Evolutionary conservation across 2,113 vertebrate genomes (phyloP).

Genomic region (Brienomyrus brachyistius): DNA sequence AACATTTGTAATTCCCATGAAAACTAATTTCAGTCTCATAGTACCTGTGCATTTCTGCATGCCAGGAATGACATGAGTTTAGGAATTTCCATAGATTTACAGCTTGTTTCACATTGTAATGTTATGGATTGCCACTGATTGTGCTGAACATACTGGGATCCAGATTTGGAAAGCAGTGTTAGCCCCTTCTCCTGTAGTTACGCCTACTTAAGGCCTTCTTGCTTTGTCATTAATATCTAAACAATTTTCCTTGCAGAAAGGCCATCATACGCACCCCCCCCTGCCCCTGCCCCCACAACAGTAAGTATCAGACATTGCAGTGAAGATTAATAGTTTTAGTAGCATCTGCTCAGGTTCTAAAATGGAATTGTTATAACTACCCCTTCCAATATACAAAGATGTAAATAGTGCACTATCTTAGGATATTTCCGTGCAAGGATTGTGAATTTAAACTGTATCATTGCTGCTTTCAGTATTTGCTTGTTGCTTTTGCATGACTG

Average conservation of each 20-base stretch:
- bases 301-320: constrained; percentile 69
- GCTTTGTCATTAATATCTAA: constrained; percentile 4
- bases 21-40: background rate
- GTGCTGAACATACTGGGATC: background rate
- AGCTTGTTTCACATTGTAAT: background rate
- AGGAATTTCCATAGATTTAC: background rate
- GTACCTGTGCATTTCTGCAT: background rate
- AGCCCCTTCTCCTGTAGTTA: background rate
- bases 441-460: constrained; percentile 31
- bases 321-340: background rate
- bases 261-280: constrained; percentile 92
- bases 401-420: background rate
- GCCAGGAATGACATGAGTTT: background rate
- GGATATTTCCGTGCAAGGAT: background rate
- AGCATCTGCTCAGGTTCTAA: background rate
- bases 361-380: background rate
- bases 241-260: constrained; percentile 69
- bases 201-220: background rate
- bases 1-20: background rate
- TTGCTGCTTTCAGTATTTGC: constrained; percentile 64
- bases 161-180: background rate
- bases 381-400: background rate
- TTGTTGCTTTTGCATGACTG: constrained; percentile 70
- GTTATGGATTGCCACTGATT: background rate
- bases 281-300: constrained; percentile 89